Percentiles rank a stretch among this genome's conserved stretches.
Evolutionary conservation across 2,888 invertebrate species (phyloP).

Genomic region (Amaurobius ferox): DNA sequence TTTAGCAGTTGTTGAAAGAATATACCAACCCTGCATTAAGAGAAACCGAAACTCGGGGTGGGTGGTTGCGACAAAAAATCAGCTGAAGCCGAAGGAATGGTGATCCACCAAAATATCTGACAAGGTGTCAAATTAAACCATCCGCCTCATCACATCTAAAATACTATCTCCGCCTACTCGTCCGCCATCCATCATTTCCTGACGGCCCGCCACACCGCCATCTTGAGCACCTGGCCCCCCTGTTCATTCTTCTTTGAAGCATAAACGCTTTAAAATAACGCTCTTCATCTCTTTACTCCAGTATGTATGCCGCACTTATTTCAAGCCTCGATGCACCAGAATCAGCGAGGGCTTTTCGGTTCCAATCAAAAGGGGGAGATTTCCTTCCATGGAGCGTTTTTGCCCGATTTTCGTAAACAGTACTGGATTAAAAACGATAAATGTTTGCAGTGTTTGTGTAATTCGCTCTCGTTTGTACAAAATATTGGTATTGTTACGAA

Average conservation of each 20-base stretch:
- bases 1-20: no score
- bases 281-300: constrained; percentile 29
- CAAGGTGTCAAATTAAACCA: constrained; percentile 37
- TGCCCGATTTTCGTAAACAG: no score
- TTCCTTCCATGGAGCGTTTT: no score
- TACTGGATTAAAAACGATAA: no score
- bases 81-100: constrained; percentile 42
- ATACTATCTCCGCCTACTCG: constrained; percentile 35
- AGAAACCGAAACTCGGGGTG: not conserved
- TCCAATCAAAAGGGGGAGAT: no score
- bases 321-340: not conserved
- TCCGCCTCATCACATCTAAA: constrained; percentile 42
- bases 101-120: constrained; percentile 32
- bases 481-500: no score
- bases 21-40: not conserved
- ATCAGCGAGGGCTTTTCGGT: not conserved
- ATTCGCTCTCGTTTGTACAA: no score
- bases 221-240: constrained; percentile 53
- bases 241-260: constrained; percentile 1
- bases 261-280: constrained; percentile 21
- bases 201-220: constrained; percentile 34
- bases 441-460: no score
- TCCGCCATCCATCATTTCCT: constrained; percentile 49
- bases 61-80: constrained; percentile 35
- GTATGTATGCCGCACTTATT: not conserved